phyloP scores from a whole-genome alignment of 2,113 vertebrate genomes.

The Lota lota region DNA sequence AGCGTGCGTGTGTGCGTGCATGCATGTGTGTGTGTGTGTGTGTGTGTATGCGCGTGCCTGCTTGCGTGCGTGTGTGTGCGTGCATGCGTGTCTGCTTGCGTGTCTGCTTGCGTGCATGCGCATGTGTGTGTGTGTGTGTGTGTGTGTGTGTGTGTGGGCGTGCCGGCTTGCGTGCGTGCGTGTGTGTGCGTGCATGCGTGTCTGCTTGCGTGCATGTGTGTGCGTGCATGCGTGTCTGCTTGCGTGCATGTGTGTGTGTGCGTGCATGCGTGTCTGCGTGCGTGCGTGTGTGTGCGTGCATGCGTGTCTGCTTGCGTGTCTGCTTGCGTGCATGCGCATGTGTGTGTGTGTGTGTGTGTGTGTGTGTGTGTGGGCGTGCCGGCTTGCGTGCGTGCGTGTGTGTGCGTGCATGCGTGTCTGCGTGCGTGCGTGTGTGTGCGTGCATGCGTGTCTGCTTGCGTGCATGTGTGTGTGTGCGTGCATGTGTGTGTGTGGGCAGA shows the following conservation, averaged over 20 bases:
- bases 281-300: neutral
- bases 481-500: slow-evolving; percentile 3
- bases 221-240: too few relatives aligned
- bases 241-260: slow-evolving; percentile 16
- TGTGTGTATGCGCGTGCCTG: slow-evolving; percentile 24
- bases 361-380: too few relatives aligned
- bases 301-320: neutral
- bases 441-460: too few relatives aligned
- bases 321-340: too few relatives aligned
- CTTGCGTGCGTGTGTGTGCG: slow-evolving; percentile 7
- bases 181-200: slow-evolving; percentile 22
- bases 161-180: slow-evolving; percentile 15
- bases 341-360: too few relatives aligned
- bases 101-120: too few relatives aligned
- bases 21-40: slow-evolving; percentile 21
- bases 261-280: slow-evolving; percentile 29
- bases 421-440: slow-evolving; percentile 15
- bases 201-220: slow-evolving; percentile 19
- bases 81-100: neutral
- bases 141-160: too few relatives aligned
- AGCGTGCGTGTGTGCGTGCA: slow-evolving; percentile 18
- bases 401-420: slow-evolving; percentile 27
- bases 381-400: slow-evolving; percentile 14
- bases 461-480: slow-evolving; percentile 17
- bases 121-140: too few relatives aligned